Percentiles rank a stretch among this genome's conserved stretches.
These are phyloP conservation scores for Phyto melanocephala DNA, from an alignment of 2,888 invertebrate species.

Conservation along the genomic window DNA sequence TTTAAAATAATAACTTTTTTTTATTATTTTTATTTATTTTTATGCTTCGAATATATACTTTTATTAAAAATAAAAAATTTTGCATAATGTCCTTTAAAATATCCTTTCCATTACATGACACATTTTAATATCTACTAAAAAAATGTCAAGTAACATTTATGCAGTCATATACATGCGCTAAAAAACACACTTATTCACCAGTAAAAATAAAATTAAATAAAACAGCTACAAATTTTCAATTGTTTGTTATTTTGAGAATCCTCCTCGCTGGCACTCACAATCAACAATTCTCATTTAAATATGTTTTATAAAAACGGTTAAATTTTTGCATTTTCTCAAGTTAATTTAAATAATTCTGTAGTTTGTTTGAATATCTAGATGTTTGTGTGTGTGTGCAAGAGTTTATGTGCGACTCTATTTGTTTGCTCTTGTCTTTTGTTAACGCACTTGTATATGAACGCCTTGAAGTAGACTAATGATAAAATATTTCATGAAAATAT, in stretches of 20 bases:
- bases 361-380: constrained; percentile 26
- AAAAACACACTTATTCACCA: not conserved
- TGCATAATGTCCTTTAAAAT: not conserved
- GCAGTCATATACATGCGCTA: not conserved
- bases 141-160: constrained; percentile 1
- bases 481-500: too few species aligned
- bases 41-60: too few species aligned
- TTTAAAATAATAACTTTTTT: too few species aligned
- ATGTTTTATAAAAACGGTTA: not conserved
- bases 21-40: too few species aligned
- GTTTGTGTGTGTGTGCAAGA: not conserved
- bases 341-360: constrained; percentile 51
- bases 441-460: not conserved
- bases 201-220: not conserved
- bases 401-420: not conserved
- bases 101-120: not conserved
- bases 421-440: not conserved
- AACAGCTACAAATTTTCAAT: constrained; percentile 15
- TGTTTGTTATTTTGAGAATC: not conserved
- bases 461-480: constrained; percentile 31
- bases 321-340: constrained; percentile 27
- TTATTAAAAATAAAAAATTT: too few species aligned
- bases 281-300: constrained; percentile 8
- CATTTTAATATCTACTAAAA: not conserved
- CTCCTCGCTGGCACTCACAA: not conserved